Evolutionary conservation across 2,888 invertebrate species (phyloP).

Genomic region (Minunthozetes semirufus): DNA sequence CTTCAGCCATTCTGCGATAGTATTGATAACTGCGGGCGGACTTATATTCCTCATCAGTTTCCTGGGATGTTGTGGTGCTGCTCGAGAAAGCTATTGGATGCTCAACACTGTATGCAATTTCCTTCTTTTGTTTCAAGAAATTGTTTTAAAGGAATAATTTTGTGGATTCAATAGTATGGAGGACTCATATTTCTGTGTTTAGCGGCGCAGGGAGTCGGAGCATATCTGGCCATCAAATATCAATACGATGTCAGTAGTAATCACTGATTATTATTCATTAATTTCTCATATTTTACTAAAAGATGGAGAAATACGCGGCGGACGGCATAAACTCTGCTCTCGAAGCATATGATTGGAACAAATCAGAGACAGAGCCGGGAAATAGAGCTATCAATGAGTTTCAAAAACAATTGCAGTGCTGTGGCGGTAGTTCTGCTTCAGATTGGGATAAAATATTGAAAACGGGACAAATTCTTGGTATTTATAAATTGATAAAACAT

Average conservation of each 20-base stretch:
- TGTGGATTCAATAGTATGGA: too few relatives aligned
- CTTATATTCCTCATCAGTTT: slow-evolving; percentile 55
- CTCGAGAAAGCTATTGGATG: slow-evolving; percentile 53
- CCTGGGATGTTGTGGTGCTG: slow-evolving; percentile 56
- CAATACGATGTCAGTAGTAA: not conserved
- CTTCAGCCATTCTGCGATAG: slow-evolving; percentile 49
- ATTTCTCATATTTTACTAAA: not conserved
- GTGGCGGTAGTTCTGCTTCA: too few relatives aligned
- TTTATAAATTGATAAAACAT: too few relatives aligned
- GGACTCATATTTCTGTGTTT: slow-evolving; percentile 10
- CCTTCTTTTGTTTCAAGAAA: too few relatives aligned
- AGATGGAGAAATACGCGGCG: not conserved
- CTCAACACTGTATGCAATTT: slow-evolving; percentile 50
- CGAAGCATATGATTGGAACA: not conserved
- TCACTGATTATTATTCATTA: not conserved
- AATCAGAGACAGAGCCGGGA: not conserved
- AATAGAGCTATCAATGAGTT: slow-evolving; percentile 5
- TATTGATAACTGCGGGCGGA: slow-evolving; percentile 53
- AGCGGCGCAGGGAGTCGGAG: slow-evolving; percentile 8
- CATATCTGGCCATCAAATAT: slow-evolving; percentile 14
- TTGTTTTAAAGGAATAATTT: too few relatives aligned
- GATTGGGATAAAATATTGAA: too few relatives aligned
- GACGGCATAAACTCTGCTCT: not conserved
- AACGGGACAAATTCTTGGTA: too few relatives aligned
- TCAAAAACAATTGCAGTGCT: slow-evolving; percentile 7